Evolutionary conservation across 1,140 invertebrate genomes (phyloP).

Genomic region (Drosophila ohnishii): DNA sequence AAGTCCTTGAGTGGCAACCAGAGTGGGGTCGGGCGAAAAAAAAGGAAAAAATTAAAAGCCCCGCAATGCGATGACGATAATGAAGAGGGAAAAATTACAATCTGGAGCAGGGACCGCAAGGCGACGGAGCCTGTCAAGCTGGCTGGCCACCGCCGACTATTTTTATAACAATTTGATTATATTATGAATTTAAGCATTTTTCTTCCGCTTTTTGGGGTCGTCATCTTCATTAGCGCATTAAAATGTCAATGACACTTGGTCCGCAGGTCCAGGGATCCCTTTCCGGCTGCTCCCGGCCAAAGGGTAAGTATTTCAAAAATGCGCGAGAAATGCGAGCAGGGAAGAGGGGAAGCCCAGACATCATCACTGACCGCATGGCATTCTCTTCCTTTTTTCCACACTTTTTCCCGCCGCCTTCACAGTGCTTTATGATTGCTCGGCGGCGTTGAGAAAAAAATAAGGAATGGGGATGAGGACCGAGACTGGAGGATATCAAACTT

Average conservation of each 20-base stretch:
- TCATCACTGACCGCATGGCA: constrained; percentile 41
- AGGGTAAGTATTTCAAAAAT: constrained; percentile 76
- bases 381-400: constrained; percentile 32
- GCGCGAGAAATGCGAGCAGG: constrained; percentile 64
- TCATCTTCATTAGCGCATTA: constrained; percentile 81
- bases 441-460: constrained; percentile 38
- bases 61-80: constrained; percentile 51
- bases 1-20: constrained; percentile 55
- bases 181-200: constrained; percentile 64
- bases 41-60: constrained; percentile 54
- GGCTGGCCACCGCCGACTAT: constrained; percentile 49
- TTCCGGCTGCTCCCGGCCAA: constrained; percentile 28
- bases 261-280: constrained; percentile 37
- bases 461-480: neutral
- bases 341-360: constrained; percentile 34
- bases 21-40: constrained; percentile 8
- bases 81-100: constrained; percentile 36
- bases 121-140: constrained; percentile 42
- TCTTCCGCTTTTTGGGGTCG: constrained; percentile 56
- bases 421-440: constrained; percentile 67
- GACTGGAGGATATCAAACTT: constrained; percentile 47
- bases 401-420: constrained; percentile 42
- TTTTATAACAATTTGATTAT: constrained; percentile 80
- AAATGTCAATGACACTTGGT: constrained; percentile 78
- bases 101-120: constrained; percentile 51